Evolutionary conservation across 2,113 vertebrate species (phyloP), one percentile per base, ranked within the genome.

Genomic region (Apteryx owenii): DNA sequence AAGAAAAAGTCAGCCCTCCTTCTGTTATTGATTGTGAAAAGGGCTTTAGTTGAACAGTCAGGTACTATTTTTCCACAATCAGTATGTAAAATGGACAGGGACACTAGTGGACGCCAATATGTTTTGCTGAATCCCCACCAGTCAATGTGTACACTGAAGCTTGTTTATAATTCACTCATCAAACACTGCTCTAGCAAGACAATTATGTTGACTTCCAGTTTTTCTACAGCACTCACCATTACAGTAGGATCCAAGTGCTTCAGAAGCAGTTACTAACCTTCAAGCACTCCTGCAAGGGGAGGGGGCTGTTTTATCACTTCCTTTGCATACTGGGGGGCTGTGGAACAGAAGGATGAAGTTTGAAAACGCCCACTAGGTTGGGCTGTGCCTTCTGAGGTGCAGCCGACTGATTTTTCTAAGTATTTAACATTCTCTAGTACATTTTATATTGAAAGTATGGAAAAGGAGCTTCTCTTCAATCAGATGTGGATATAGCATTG

Each of bases 291-390:
- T 53, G 14, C 3, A 26, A 85, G 14, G 22, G 28, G 16, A 78
- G 78, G 26, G 58, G 22, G 19, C 2, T 15, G 3, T 46, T 46
- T 69, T 25, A n/a, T n/a, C 8, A 3, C 58, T 89, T 75, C 40
- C 3, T 6, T 5, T 46, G 19, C 48, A n/a, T 50, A 21, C 6
- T 28, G 0, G 0, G 36, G 13, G 14, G 13, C 40, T 79, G 12
- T 18, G 14, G 46, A 91, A 84, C 26, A 76, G 31, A 81, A 87
- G 16, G 29, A 81, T 5, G 4, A 87, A 88, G 42, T 15, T 2
- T 66, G 36, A 33, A 86, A 81, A 14, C 25, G 72, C 48, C 36
- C 48, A 72, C 5, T 16, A 20, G 9, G 21, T 69, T 58, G 33
- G 40, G 11, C 40, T 20, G 10, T 68, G 66, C 18, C 15, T 68